Evolutionary conservation across 2,797 vertebrate species (phyloP).

Genomic region (Miichthys miiuy): DNA sequence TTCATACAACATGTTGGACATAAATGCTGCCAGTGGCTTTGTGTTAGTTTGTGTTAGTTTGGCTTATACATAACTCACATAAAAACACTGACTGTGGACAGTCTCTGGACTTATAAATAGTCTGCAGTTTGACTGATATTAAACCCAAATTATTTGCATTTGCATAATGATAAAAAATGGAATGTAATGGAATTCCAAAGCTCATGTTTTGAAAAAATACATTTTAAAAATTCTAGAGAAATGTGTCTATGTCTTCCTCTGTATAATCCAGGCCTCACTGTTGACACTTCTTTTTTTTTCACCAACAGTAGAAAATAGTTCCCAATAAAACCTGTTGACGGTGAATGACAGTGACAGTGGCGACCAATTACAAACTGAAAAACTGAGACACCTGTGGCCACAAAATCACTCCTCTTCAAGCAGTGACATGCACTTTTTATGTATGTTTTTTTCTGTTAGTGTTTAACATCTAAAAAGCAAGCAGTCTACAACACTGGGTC

Average conservation of each 20-base stretch:
- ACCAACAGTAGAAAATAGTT: no score
- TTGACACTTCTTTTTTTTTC: no score
- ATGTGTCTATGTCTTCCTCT: no score
- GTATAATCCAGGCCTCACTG: no score
- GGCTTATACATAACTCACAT: background rate
- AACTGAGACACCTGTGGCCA: background rate
- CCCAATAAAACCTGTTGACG: no score
- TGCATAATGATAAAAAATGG: no score
- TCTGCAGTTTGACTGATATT: background rate
- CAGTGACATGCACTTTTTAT: background rate
- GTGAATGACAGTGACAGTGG: no score
- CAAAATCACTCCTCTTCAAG: background rate
- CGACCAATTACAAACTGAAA: background rate
- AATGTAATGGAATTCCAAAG: background rate
- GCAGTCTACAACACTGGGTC: background rate
- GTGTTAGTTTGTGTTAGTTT: slow-evolving; percentile 10
- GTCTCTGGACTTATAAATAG: background rate
- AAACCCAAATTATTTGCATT: background rate
- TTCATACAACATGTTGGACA: slow-evolving; percentile 5
- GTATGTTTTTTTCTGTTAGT: background rate
- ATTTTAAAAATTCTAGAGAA: no score
- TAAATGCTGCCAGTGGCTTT: slow-evolving; percentile 10
- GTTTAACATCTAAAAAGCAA: background rate
- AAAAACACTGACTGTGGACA: no score
- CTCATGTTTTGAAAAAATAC: no score